A percentile compares a stretch with the other conserved stretches of the same genome.
Evolutionary conservation across 1,140 invertebrate species (phyloP).

Genomic region (Drosophila murphyi): DNA sequence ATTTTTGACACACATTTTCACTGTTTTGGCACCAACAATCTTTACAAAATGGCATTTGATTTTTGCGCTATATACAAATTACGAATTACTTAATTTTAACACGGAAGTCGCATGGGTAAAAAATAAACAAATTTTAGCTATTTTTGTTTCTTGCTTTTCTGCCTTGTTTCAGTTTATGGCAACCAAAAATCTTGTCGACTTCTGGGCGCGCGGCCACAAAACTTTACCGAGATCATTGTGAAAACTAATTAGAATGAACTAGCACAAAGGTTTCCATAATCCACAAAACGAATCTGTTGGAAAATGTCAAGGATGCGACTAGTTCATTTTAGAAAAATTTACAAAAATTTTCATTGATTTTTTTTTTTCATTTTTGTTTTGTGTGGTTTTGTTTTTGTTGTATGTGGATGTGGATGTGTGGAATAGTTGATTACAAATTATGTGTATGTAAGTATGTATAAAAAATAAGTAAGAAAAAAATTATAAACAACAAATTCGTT

Average conservation of each 20-base stretch:
- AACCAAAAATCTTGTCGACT: conserved; percentile 68
- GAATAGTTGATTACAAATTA: conserved; percentile 48
- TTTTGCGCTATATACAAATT: conserved; percentile 69
- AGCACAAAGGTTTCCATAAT: conserved; percentile 11
- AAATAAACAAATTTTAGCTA: conserved; percentile 64
- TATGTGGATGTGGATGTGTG: conserved; percentile 12
- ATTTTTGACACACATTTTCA: conserved; percentile 51
- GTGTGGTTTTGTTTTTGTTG: conserved; percentile 30
- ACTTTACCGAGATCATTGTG: conserved; percentile 84
- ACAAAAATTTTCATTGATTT: conserved; percentile 62
- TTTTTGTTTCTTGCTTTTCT: conserved; percentile 59
- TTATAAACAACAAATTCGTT: conserved; percentile 39
- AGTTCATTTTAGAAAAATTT: conserved; percentile 77
- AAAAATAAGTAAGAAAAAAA: conserved; percentile 35
- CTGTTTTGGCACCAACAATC: conserved; percentile 76
- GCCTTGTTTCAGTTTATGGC: conserved; percentile 73
- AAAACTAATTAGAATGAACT: conserved; percentile 83
- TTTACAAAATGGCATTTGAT: conserved; percentile 76
- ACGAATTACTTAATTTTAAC: conserved; percentile 64
- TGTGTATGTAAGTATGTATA: conserved; percentile 18
- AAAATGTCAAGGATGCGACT: conserved; percentile 19
- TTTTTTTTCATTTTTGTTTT: conserved; percentile 29
- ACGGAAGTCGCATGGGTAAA: conserved; percentile 64
- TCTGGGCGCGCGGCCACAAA: conserved; percentile 76
- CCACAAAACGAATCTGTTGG: conserved; percentile 4